A percentile compares a stretch with the other conserved stretches of the same genome.
Evolutionary conservation across 37 sponge, comb jelly and placozoan species (phyloP).

Genomic region (Cliona cf. orientalis): DNA sequence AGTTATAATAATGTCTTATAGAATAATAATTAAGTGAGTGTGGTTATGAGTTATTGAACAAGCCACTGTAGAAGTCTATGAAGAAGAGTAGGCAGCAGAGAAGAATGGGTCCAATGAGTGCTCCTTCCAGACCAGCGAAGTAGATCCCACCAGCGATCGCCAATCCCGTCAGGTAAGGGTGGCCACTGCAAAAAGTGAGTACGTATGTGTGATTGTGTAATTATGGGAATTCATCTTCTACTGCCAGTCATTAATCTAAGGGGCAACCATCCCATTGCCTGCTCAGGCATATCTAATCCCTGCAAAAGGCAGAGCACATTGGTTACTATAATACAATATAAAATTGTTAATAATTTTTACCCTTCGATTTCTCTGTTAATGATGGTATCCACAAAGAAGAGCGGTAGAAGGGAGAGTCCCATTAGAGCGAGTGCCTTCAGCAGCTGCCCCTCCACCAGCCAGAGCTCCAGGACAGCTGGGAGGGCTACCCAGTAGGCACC

Average conservation of each 20-base stretch:
- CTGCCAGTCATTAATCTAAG: no score
- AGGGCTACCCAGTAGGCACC: conserved; percentile 93
- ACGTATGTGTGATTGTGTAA: not conserved
- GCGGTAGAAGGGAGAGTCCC: conserved; percentile 78
- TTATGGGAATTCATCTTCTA: no score
- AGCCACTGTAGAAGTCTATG: conserved; percentile 30
- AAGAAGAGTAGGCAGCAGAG: conserved; percentile 86
- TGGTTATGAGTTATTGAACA: conserved; percentile 2
- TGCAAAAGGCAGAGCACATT: no score
- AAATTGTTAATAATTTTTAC: conserved; percentile 24
- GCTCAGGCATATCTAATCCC: not conserved
- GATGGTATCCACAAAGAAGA: conserved; percentile 82
- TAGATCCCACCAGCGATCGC: conserved; percentile 96
- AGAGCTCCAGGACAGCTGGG: conserved; percentile 89
- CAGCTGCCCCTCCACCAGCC: conserved; percentile 77
- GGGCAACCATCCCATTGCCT: not conserved
- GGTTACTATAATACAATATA: no score
- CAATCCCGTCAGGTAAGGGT: conserved; percentile 95
- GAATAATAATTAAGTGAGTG: no score
- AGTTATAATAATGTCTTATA: no score
- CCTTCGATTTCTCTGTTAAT: conserved; percentile 95
- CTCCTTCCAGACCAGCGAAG: conserved; percentile 96
- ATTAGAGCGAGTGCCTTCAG: conserved; percentile 65
- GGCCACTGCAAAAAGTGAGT: conserved; percentile 62
- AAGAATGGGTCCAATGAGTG: conserved; percentile 94